Evolutionary conservation across 1,140 invertebrate genomes (phyloP).

Genomic region (Leptinotarsa defecta): DNA sequence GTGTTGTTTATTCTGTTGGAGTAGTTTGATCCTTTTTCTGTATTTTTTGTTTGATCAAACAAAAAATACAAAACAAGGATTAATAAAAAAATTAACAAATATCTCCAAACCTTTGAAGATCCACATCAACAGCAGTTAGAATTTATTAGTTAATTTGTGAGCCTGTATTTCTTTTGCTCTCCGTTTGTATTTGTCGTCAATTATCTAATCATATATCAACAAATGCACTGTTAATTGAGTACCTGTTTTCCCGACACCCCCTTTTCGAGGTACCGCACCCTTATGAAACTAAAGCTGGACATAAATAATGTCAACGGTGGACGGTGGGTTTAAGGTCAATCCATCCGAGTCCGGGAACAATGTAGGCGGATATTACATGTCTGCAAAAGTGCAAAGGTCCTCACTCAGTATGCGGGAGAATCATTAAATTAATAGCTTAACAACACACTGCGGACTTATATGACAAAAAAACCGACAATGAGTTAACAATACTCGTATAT

Average conservation of each 20-base stretch:
- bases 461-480: not conserved
- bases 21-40: too few relatives aligned
- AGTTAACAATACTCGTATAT: not conserved
- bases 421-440: not conserved
- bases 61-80: too few relatives aligned
- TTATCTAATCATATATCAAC: too few relatives aligned
- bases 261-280: not conserved
- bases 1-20: too few relatives aligned
- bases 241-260: not conserved
- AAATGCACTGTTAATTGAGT: too few relatives aligned
- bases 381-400: constrained; percentile 5
- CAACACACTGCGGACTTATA: not conserved
- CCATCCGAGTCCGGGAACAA: not conserved
- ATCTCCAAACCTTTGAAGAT: too few relatives aligned
- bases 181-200: too few relatives aligned
- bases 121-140: too few relatives aligned
- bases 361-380: constrained; percentile 8
- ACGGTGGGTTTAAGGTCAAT: not conserved
- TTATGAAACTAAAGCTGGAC: not conserved
- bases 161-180: too few relatives aligned
- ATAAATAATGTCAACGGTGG: not conserved
- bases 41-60: too few relatives aligned
- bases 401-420: not conserved
- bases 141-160: too few relatives aligned
- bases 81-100: too few relatives aligned